These are phyloP conservation scores for Paratrypauchen microcephalus DNA, from an alignment of 2,797 vertebrate genomes.

Conservation along the genomic window DNA sequence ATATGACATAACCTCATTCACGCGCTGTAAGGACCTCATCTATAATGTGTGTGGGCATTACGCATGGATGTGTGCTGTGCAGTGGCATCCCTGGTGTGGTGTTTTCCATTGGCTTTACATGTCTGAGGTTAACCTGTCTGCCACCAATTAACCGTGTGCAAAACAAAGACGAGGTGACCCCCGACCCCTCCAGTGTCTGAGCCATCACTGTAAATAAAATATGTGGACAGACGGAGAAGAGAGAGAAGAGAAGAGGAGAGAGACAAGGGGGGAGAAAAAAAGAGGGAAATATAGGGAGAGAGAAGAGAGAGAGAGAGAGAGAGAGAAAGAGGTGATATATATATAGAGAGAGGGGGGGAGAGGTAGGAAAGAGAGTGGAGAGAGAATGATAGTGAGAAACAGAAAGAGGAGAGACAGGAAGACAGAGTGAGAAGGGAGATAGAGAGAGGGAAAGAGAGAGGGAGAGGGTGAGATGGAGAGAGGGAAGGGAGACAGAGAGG, in stretches of 20 bases:
- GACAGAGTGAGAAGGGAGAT: too few species aligned
- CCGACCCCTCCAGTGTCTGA: conserved; percentile 40
- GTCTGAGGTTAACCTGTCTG: conserved; percentile 32
- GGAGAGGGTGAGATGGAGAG: too few species aligned
- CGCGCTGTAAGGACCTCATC: not conserved
- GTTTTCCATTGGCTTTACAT: conserved; percentile 6
- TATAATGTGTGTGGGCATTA: not conserved
- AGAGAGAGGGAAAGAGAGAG: too few species aligned
- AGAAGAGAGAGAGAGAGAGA: not conserved
- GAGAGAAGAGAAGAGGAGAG: conserved; percentile 40
- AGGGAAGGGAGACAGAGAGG: too few species aligned
- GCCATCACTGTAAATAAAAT: conserved; percentile 59
- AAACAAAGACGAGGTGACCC: conserved; percentile 46
- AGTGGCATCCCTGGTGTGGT: not conserved
- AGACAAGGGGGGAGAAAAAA: not conserved
- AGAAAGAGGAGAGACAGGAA: too few species aligned
- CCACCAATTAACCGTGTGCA: conserved; percentile 16
- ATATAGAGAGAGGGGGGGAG: too few species aligned
- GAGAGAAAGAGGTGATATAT: not conserved
- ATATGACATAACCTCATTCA: not conserved
- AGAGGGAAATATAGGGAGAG: conserved; percentile 1
- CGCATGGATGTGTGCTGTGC: conserved; percentile 16
- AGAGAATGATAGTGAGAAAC: too few species aligned
- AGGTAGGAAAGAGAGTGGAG: too few species aligned
- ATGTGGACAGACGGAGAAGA: too few species aligned